Evolutionary conservation across 2,888 invertebrate genomes (phyloP), one percentile per base, ranked within the genome.

Genomic region (Digitonthophagus gazella): DNA sequence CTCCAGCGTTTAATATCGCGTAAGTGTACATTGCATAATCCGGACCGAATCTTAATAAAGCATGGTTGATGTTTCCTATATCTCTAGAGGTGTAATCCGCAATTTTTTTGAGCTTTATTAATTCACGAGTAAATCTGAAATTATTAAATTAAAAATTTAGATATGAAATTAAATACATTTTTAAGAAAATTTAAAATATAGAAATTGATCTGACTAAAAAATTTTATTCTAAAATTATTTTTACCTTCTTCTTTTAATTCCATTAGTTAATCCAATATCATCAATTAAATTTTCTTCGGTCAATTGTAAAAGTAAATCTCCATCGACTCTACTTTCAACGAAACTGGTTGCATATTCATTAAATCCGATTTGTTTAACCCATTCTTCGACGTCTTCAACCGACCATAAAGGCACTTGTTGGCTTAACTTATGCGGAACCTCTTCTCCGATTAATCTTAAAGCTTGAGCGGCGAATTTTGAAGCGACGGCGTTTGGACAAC

Each of bases 321-420:
- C 98, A 82, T 99, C 99, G 22, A 99, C 98, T 82, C 95, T 89
- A 78, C 97, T 96, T 67, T 93, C 93, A 58, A 90, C 89, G 81
- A 99, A 98, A 80, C 92, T 92, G 1, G 84, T 66, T 3, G 93
- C 90, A 76, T 92, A 96, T 78, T 93, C 91, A 14, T 89, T 88
- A 81, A 98, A 98, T 0, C 97, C 97, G 77, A 97, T 97, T 87
- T 98, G 98, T 80, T 95, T 96, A 0, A 99, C 96, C 98, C 98
- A 99, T 84, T 98, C 97, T 75, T 93, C 88, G 0, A 99, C 98
- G 81, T 99, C 98, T 81, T 95, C 95, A 15, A 91, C 91, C 0
- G 96, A 96, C 99, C 99, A 99, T 4, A 98, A 86, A 0, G 98
- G 98, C 56, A 98, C 98, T 83, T 98, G 98, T 81, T 98, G 98